These are phyloP conservation scores for Phoeniculus purpureus DNA, from an alignment of 2,797 vertebrate species.

Conservation along the genomic window DNA sequence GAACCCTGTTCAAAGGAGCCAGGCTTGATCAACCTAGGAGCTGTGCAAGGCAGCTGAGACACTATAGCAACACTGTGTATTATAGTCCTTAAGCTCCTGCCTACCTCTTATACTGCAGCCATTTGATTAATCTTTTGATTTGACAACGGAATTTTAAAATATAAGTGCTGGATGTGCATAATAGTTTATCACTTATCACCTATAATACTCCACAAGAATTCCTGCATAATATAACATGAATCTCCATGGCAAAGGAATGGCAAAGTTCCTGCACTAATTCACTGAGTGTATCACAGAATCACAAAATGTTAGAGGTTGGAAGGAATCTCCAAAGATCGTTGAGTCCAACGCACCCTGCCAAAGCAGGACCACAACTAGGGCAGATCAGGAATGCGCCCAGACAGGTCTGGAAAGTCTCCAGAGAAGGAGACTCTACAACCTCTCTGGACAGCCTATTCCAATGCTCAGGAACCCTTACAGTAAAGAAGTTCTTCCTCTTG, in stretches of 20 bases:
- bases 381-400: no score
- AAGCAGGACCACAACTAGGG: no score
- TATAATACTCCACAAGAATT: background rate
- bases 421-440: no score
- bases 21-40: background rate
- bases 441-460: no score
- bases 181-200: background rate
- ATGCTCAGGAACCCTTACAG: no score
- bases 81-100: background rate
- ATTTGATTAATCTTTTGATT: background rate
- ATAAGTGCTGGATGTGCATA: background rate
- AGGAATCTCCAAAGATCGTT: no score
- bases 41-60: background rate
- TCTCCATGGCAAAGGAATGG: background rate
- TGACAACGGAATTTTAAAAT: background rate
- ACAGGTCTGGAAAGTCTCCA: no score
- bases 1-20: accelerated
- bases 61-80: background rate
- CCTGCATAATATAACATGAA: background rate
- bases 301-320: no score
- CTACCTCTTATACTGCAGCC: background rate
- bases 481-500: no score
- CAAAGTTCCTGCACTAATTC: background rate
- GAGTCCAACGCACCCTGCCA: no score
- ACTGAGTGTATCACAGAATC: background rate